Evolutionary conservation across 1,140 invertebrate species (phyloP).

Genomic region (Drosophila jambulina): DNA sequence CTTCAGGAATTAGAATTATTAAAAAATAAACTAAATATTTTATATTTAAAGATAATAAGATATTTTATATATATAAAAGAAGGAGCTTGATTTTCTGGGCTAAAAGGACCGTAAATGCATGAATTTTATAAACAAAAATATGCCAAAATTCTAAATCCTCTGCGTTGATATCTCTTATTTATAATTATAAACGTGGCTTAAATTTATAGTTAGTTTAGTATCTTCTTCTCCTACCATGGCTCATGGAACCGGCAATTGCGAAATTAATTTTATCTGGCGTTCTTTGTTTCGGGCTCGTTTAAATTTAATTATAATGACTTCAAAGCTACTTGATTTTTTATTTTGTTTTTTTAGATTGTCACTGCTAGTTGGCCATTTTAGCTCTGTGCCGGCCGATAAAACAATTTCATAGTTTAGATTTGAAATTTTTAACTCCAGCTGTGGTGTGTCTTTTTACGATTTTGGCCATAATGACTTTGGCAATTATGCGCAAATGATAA

Average conservation of each 20-base stretch:
- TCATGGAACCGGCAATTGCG: slow-evolving; percentile 13
- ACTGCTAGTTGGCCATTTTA: slow-evolving; percentile 28
- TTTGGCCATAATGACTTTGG: slow-evolving; percentile 65
- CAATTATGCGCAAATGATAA: slow-evolving; percentile 77
- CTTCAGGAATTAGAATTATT: background rate
- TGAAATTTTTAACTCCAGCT: slow-evolving; percentile 36
- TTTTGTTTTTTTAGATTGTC: slow-evolving; percentile 37
- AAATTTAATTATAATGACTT: slow-evolving; percentile 27
- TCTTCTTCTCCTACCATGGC: background rate
- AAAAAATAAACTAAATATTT: background rate
- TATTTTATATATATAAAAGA: background rate
- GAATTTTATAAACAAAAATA: background rate
- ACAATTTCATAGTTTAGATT: slow-evolving; percentile 57
- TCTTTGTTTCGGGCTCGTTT: slow-evolving; percentile 35
- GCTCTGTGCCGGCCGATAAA: slow-evolving; percentile 19
- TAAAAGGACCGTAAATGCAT: background rate
- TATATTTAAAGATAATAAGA: background rate
- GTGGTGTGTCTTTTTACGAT: slow-evolving; percentile 45
- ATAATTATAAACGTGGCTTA: background rate
- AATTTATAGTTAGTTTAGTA: background rate
- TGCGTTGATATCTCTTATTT: background rate
- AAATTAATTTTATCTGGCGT: slow-evolving; percentile 12
- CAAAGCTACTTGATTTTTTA: slow-evolving; percentile 14
- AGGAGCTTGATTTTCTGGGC: background rate
- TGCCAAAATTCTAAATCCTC: background rate